These are phyloP conservation scores for Drosophila hydei DNA, from an alignment of 1,140 invertebrate species.

Conservation along the genomic window DNA sequence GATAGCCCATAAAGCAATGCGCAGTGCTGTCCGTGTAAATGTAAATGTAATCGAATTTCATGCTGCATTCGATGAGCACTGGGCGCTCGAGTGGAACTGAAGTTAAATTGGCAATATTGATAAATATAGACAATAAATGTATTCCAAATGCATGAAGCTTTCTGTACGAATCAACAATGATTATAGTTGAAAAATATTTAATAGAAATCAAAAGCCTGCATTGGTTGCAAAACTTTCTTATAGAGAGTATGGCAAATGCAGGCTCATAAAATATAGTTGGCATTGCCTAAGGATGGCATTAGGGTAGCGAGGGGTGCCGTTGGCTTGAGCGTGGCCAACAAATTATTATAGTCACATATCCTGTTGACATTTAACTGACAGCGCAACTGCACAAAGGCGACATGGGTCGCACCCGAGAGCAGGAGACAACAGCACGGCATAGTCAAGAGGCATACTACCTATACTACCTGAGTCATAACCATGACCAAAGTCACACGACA, in stretches of 20 bases:
- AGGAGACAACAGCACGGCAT: constrained; percentile 13
- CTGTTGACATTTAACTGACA: constrained; percentile 74
- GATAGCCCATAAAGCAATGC: constrained; percentile 46
- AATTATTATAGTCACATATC: constrained; percentile 72
- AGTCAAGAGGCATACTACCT: constrained; percentile 44
- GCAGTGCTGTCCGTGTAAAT: constrained; percentile 11
- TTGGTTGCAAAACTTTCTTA: background rate
- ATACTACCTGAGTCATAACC: constrained; percentile 76
- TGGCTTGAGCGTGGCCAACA: constrained; percentile 42
- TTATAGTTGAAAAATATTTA: no score
- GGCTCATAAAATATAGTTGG: background rate
- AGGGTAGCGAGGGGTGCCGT: background rate
- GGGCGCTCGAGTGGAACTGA: no score
- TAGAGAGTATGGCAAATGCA: background rate
- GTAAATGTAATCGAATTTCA: constrained; percentile 7
- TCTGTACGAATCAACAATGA: no score
- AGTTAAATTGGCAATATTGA: no score
- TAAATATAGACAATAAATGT: no score
- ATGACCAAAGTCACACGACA: constrained; percentile 78
- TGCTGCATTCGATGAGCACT: background rate
- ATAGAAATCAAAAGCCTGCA: no score
- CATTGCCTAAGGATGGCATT: background rate
- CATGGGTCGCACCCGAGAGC: constrained; percentile 17
- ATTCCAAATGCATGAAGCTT: no score
- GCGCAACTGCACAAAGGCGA: constrained; percentile 58